Base-by-base conservation (phyloP, 2,888 invertebrate genomes). In the Drosophila pegasa region DNA sequence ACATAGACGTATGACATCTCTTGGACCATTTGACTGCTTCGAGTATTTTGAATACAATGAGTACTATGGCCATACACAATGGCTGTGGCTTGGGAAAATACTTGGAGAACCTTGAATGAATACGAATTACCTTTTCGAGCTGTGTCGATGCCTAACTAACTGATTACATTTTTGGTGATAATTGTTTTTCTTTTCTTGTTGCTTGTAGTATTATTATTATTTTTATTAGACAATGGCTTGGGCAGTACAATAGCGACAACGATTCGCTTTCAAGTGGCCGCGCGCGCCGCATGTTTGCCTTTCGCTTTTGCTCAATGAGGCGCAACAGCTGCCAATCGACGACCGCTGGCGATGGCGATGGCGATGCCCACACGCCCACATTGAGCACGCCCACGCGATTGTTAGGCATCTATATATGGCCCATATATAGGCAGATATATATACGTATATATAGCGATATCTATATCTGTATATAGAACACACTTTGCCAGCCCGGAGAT, bases 241-340 rank as follows among this genome's bases (percentile, higher is more conserved):
- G 33, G 31, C 55, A 60, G 22, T 50, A 60, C 41, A 70, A 60
- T 27, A 56, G 31, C 72, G 59, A 65, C 67, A 80, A 67, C 79
- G 67, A 67, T 55, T 75, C 33, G 60, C 82, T 82, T 80, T 80
- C 29, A 82, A 82, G 82, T 80, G 55, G 54, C 80, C 82, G 80
- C 82, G 40, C 41, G 25, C 82, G 40, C 41, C 22, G 50, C 35
- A 38, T n/a, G 51, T 54, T 60, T 77, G 75, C 81, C 80, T 84
- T 82, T 81, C 75, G 81, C 80, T 84, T 84, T 83, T 83, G 84
- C 65, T 85, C 76, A 85, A 78, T 82, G 71, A 72, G 74, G 83
- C 85, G 80, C 82, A 85, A 83, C 85, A 83, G 85, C 85, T 83
- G 83, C 76, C 71, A 75, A 66, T 56, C 52, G 63, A 48, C 45